Percentiles rank a stretch among this genome's conserved stretches.
These are phyloP conservation scores for Nothocercus nigrocapillus DNA, from an alignment of 2,113 vertebrate species.

Conservation along the genomic window DNA sequence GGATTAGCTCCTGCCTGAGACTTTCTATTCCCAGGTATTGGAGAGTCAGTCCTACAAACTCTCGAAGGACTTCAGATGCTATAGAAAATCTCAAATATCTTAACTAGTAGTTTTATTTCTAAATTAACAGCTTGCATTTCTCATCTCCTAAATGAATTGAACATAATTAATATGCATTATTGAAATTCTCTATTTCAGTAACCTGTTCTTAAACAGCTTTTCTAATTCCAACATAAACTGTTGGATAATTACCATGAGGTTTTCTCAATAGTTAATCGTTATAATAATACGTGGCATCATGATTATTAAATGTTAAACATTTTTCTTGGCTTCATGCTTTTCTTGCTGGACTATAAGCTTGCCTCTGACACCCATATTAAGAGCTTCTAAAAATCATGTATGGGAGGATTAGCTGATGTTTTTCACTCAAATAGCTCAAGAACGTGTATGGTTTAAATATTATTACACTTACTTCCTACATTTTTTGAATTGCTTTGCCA, in stretches of 20 bases:
- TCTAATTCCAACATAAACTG: neutral
- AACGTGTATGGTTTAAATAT: neutral
- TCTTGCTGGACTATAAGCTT: neutral
- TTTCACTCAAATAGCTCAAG: neutral
- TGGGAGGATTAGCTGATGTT: neutral
- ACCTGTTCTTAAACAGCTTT: neutral
- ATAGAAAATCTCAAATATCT: neutral
- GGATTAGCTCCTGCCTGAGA: slow-evolving; percentile 27
- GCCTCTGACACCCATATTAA: neutral
- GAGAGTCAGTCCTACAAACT: neutral
- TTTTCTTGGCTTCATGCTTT: neutral
- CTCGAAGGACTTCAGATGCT: neutral
- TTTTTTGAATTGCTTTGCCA: neutral
- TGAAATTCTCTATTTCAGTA: neutral
- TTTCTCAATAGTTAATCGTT: neutral
- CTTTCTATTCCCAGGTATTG: neutral
- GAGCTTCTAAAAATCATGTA: neutral
- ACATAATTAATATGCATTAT: neutral
- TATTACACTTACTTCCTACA: neutral
- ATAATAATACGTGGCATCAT: neutral
- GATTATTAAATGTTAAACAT: neutral
- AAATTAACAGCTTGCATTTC: neutral
- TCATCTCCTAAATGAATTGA: neutral
- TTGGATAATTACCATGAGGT: neutral
- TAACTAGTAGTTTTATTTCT: neutral